Percentiles rank a stretch among this genome's conserved stretches.
These are phyloP conservation scores for Brenthis hecate DNA, from an alignment of 2,888 invertebrate genomes.

Conservation along the genomic window DNA sequence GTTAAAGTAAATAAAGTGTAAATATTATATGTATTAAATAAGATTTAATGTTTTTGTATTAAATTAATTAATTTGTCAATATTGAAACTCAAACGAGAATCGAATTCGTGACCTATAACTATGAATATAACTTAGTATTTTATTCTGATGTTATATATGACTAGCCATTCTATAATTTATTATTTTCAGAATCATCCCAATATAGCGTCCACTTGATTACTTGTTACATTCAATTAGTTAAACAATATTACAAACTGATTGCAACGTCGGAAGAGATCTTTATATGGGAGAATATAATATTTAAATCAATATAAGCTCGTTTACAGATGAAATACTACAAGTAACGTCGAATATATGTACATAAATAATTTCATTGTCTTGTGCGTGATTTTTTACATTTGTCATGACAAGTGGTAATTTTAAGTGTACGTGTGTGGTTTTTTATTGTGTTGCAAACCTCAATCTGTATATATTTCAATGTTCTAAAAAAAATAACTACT, in stretches of 20 bases:
- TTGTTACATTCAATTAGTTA: conserved; percentile 19
- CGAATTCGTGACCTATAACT: too few relatives aligned
- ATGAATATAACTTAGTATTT: background rate
- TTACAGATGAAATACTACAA: conserved; percentile 12
- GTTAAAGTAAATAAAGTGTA: too few relatives aligned
- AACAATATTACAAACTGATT: conserved; percentile 27
- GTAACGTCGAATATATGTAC: conserved; percentile 16
- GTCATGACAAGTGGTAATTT: conserved; percentile 9
- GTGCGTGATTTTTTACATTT: conserved; percentile 17
- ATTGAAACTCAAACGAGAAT: too few relatives aligned
- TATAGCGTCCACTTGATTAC: conserved; percentile 9
- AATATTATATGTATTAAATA: too few relatives aligned
- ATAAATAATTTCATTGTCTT: conserved; percentile 19
- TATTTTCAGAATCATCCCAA: background rate
- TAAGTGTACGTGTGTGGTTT: background rate
- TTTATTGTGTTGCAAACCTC: conserved; percentile 13
- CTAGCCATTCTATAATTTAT: background rate
- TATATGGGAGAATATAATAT: conserved; percentile 30
- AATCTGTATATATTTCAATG: background rate
- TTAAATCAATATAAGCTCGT: conserved; percentile 32
- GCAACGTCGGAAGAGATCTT: conserved; percentile 29
- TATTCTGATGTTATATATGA: background rate
- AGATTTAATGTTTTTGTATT: too few relatives aligned
- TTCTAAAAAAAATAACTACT: too few relatives aligned
- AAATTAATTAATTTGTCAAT: too few relatives aligned